These are phyloP conservation scores for Cyclopterus lumpus DNA, from an alignment of 2,797 vertebrate species.

Conservation along the genomic window DNA sequence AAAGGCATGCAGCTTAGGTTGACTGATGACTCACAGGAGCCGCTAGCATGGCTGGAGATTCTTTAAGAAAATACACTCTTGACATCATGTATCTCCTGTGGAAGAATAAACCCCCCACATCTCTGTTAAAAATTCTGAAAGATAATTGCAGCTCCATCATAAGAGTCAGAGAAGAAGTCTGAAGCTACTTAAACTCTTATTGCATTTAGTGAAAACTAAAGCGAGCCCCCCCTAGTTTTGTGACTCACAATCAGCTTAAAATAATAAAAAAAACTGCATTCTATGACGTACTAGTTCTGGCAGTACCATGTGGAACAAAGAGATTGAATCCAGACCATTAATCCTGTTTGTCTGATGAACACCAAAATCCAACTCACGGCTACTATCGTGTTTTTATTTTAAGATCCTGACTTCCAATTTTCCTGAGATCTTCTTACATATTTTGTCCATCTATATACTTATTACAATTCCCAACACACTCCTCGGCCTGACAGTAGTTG, in stretches of 20 bases:
- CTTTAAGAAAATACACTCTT: neutral
- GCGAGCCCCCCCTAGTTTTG: conserved; percentile 7
- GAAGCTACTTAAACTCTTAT: neutral
- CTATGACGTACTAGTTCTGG: neutral
- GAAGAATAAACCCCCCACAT: too few species aligned
- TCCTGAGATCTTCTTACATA: neutral
- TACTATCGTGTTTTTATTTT: neutral
- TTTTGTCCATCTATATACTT: neutral
- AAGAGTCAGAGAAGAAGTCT: neutral
- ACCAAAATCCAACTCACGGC: neutral
- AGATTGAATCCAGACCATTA: neutral
- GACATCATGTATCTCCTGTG: too few species aligned
- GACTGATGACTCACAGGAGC: neutral
- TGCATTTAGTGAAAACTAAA: conserved; percentile 1
- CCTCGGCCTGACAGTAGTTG: neutral
- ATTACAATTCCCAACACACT: neutral
- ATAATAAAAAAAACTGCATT: neutral
- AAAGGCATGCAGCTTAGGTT: neutral
- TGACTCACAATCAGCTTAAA: neutral
- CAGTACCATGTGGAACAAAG: neutral
- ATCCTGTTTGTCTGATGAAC: neutral
- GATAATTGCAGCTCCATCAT: neutral
- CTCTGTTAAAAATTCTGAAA: too few species aligned
- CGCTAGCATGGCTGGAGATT: neutral
- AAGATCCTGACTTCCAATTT: neutral